Evolutionary conservation across 1,140 invertebrate species (phyloP), one percentile per base, ranked within the genome.

Genomic region (Riptortus pedestris): DNA sequence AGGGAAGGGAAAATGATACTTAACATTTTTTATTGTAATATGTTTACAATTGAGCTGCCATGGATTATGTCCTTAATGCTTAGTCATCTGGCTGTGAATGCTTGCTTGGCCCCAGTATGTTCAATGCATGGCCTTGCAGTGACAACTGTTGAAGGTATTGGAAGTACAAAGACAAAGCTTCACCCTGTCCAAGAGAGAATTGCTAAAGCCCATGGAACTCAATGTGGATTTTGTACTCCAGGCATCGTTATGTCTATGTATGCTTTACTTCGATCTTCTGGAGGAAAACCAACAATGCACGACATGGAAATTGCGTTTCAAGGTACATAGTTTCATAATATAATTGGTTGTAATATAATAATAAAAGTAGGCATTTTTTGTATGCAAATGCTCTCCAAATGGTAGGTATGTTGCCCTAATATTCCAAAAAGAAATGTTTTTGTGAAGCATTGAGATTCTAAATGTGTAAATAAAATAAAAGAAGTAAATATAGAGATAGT

Each of bases 181-280:
- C 89, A 93, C 76, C 85, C 90, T 0, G 85, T 88, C 7, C 91
- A 94, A 78, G 88, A 94, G 72, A 77, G 90, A 68, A 82, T 95
- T 55, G 89, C 90, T 0, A 88, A 88, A 77, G 80, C 87, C 3
- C 91, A 94, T 71, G 91, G 91, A 0, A 91, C 89, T 0, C 91
- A 94, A 76, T 94, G 91, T 72, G 91, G 91, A 4, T 94, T 92
- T 73, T 93, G 91, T 68, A 93, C 91, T 2, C 91, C 91, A 2
- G 91, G 91, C 16, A 92, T 94, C 60, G 89, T 95, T 0, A 94
- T 95, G 92, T 93, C 91, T 2, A 94, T 94, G 91, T 94, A 94
- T 69, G 81, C 88, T 0, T 74, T 93, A 22, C 73, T 94, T 0
- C 77, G 91, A 66, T 85, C 80, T 65, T 75, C 73, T 14, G 75